These are phyloP conservation scores for Ctenochaetus hawaiiensis DNA, from an alignment of 2,797 vertebrate genomes.

Conservation along the genomic window DNA sequence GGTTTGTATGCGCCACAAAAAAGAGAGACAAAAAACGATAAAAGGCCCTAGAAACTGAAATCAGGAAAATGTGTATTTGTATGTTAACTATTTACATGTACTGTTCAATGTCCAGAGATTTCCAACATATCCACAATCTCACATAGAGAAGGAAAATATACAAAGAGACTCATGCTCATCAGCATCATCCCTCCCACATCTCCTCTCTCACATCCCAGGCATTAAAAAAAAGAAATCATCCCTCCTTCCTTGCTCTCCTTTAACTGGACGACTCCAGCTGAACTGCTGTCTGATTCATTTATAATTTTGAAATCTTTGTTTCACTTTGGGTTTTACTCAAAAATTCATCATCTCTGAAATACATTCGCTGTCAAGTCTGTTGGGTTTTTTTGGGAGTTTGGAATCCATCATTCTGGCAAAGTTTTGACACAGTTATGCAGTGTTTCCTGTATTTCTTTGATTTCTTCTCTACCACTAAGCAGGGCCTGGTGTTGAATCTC, in stretches of 20 bases:
- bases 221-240: conserved; percentile 25
- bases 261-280: conserved; percentile 85
- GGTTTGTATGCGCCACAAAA: conserved; percentile 71
- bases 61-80: conserved; percentile 84
- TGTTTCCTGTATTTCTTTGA: conserved; percentile 1
- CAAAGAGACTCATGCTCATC: conserved; percentile 50
- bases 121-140: conserved; percentile 50
- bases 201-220: conserved; percentile 57
- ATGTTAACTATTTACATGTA: conserved; percentile 77
- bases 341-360: conserved; percentile 42
- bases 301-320: conserved; percentile 18
- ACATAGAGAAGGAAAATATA: conserved; percentile 54
- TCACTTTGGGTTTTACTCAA: conserved; percentile 50
- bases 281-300: conserved; percentile 82
- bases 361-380: conserved; percentile 11
- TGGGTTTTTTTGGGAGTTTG: background rate
- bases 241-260: conserved; percentile 57
- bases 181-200: conserved; percentile 40
- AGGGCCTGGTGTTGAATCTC: conserved; percentile 15
- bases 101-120: conserved; percentile 68
- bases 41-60: conserved; percentile 73
- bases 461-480: conserved; percentile 53
- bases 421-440: conserved; percentile 4
- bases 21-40: conserved; percentile 42
- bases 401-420: conserved; percentile 13